phyloP scores from a whole-genome alignment of 2,888 invertebrate species.

The Creontiades dilutus region DNA sequence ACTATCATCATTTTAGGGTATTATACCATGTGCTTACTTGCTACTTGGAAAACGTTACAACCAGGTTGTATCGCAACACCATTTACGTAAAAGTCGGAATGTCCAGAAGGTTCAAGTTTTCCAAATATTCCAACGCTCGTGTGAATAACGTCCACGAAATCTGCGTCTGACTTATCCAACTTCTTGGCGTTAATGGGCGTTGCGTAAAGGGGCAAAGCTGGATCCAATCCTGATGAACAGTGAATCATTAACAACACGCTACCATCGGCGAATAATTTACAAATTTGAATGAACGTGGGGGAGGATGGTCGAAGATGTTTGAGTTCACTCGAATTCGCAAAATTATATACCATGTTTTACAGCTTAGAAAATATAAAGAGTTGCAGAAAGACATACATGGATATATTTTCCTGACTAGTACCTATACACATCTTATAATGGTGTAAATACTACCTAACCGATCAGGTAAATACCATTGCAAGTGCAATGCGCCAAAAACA shows the following conservation, averaged over 20 bases:
- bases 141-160: slow-evolving; percentile 77
- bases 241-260: background rate
- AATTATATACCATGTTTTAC: too few relatives aligned
- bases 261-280: background rate
- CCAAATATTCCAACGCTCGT: slow-evolving; percentile 86
- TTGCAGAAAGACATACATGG: too few relatives aligned
- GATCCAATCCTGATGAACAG: slow-evolving; percentile 81
- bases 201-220: slow-evolving; percentile 85
- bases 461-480: too few relatives aligned
- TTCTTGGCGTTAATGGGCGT: slow-evolving; percentile 80
- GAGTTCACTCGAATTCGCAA: too few relatives aligned
- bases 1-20: too few relatives aligned
- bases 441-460: too few relatives aligned
- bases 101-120: slow-evolving; percentile 84
- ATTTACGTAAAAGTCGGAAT: slow-evolving; percentile 87
- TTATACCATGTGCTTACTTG: slow-evolving; percentile 21
- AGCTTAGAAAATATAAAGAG: too few relatives aligned
- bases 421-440: too few relatives aligned
- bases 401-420: too few relatives aligned
- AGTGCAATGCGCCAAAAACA: too few relatives aligned
- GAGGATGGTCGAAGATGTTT: too few relatives aligned
- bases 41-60: slow-evolving; percentile 81
- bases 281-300: too few relatives aligned
- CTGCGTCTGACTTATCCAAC: slow-evolving; percentile 83
- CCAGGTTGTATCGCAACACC: slow-evolving; percentile 87